Evolutionary conservation across 2,113 vertebrate species (phyloP), one percentile per base, ranked within the genome.

Genomic region (Tachysurus vachellii): DNA sequence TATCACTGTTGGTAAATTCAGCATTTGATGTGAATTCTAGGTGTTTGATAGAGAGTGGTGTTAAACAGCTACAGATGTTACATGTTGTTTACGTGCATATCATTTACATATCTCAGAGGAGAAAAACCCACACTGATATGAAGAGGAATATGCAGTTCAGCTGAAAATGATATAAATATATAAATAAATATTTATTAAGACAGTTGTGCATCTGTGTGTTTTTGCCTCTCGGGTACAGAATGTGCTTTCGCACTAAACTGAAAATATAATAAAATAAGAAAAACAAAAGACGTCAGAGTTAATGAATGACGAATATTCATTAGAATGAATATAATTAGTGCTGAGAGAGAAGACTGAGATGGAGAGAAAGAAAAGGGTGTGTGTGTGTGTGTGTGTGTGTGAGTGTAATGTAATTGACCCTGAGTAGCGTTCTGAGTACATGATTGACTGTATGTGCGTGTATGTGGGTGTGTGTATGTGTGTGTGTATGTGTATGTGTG

Each of bases 381-480:
- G 42, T 53, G 73, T 77, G 47, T 75, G 75, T 77, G 75, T 77
- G 44, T 53, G 73, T 76, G 44, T 47, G 44, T 47, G n/a, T n/a
- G n/a, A 47, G 6, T 47, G 47, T 53, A n/a, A 71, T 47, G n/a
- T 80, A 79, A 86, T 86, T 68, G 73, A 86, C 42, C 75, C 61
- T 44, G 75, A 62, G 75, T 66, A 31, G 57, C 89, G 90, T 91
- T 90, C 56, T 89, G 87, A 73, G 54, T 42, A 71, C 85, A 85
- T 82, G 59, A 80, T 23, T 82, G 77, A 82, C 76, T 66, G 53
- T 75, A 53, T 56, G 53, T 75, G 42, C 47, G 44, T 77, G 70
- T 85, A 70, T 71, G 82, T 79, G 53, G 31, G 75, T 84, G 73
- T 82, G 82, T 83, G 68, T 80, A 57, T 56, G 84, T 84, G 82